Percentiles rank a stretch among this genome's conserved stretches.
Evolutionary conservation across 2,797 vertebrate genomes (phyloP).

Genomic region (Aulostomus chinensis): DNA sequence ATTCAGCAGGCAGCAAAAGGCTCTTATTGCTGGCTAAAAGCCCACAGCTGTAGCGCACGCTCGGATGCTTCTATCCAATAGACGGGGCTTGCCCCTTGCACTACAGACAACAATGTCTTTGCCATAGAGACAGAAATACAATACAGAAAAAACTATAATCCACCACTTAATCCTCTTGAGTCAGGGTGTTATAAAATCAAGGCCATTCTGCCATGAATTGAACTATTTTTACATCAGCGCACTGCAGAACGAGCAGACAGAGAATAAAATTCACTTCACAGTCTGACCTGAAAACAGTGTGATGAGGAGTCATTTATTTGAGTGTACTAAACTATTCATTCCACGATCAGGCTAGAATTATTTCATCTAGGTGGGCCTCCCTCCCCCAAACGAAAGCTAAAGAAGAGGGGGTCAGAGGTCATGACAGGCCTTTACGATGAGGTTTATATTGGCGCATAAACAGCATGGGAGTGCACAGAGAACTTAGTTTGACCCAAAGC

Average conservation of each 20-base stretch:
- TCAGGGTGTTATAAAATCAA: conserved; percentile 48
- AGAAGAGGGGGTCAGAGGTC: conserved; percentile 33
- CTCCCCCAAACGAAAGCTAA: conserved; percentile 2
- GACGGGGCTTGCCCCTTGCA: conserved; percentile 33
- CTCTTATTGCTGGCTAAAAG: conserved; percentile 51
- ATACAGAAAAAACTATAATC: conserved; percentile 47
- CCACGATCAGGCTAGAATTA: background rate
- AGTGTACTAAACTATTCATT: background rate
- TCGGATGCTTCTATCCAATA: conserved; percentile 52
- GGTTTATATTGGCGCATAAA: conserved; percentile 27
- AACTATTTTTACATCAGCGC: conserved; percentile 42
- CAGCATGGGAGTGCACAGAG: conserved; percentile 21
- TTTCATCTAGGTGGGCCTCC: background rate
- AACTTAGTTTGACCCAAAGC: conserved; percentile 56
- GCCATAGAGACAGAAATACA: conserved; percentile 46
- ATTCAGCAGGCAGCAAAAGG: conserved; percentile 48
- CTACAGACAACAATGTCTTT: conserved; percentile 31
- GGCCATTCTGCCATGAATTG: conserved; percentile 30
- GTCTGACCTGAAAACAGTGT: conserved; percentile 1
- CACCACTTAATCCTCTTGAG: conserved; percentile 60
- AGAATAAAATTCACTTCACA: conserved; percentile 22
- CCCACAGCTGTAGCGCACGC: conserved; percentile 55
- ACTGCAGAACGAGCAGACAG: background rate
- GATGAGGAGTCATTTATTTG: conserved; percentile 4
- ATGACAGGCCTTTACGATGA: conserved; percentile 10